Percentiles rank a stretch among this genome's conserved stretches.
Conservation (phyloP, 1,140 invertebrate species). For the Hesperophylax magnus region DNA sequence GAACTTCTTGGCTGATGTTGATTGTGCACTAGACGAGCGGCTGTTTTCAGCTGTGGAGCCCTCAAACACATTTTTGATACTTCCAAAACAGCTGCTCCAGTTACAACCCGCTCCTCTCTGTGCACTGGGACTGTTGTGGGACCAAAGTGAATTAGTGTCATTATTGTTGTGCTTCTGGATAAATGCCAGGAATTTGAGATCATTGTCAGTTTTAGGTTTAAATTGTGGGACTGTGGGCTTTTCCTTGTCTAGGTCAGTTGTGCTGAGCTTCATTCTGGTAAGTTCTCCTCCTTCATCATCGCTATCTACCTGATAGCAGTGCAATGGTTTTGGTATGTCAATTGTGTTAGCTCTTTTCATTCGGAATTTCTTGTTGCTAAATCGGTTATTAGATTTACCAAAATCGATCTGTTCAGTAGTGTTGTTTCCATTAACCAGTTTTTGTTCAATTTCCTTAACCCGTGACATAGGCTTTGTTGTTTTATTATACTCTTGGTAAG, state of each 20-base stretch:
- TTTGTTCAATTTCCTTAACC: constrained; percentile 60
- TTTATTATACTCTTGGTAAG: constrained; percentile 19
- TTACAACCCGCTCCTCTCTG: constrained; percentile 67
- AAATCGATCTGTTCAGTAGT: constrained; percentile 64
- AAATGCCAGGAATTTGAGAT: constrained; percentile 87
- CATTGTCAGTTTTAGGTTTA: constrained; percentile 86
- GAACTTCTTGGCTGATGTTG: constrained; percentile 70
- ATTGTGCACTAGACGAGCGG: constrained; percentile 64
- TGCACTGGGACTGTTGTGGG: constrained; percentile 59
- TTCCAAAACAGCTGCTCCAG: constrained; percentile 86
- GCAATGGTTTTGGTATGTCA: constrained; percentile 83
- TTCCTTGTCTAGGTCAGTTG: constrained; percentile 53
- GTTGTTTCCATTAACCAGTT: constrained; percentile 62
- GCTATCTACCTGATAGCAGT: constrained; percentile 69
- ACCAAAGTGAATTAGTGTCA: constrained; percentile 60
- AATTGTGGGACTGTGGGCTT: constrained; percentile 75
- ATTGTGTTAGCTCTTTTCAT: constrained; percentile 92
- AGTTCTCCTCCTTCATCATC: constrained; percentile 66
- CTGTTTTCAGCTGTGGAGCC: constrained; percentile 60
- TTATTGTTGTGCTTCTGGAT: constrained; percentile 81
- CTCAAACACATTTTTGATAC: constrained; percentile 89
- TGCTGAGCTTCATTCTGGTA: background rate
- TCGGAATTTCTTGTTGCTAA: constrained; percentile 78
- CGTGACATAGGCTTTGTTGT: constrained; percentile 45
- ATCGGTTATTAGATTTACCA: constrained; percentile 70